phyloP scores from a whole-genome alignment of 2,113 vertebrate species.

The Maccullochella peelii region DNA sequence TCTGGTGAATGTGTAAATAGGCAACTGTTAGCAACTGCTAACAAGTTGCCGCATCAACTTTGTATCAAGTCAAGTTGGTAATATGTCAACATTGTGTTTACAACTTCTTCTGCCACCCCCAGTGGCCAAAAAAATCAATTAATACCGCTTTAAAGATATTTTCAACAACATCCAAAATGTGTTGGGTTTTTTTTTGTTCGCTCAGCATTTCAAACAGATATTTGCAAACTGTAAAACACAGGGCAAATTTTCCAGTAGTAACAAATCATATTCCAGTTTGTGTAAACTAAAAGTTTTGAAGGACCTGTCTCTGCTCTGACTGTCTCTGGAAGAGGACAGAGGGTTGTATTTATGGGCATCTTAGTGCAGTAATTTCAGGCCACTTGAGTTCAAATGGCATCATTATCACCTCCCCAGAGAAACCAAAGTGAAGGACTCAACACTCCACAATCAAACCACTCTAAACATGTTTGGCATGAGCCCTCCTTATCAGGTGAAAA shows the following conservation, averaged over 20 bases:
- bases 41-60: too few species aligned
- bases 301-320: not conserved
- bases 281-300: not conserved
- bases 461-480: not conserved
- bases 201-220: too few species aligned
- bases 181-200: too few species aligned
- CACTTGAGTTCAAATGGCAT: conserved; percentile 2
- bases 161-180: too few species aligned
- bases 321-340: not conserved
- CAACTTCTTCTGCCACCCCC: too few species aligned
- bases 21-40: too few species aligned
- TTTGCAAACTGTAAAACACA: not conserved
- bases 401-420: not conserved
- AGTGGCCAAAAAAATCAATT: too few species aligned
- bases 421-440: not conserved
- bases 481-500: not conserved
- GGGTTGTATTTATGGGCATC: not conserved
- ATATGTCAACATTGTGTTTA: too few species aligned
- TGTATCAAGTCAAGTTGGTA: too few species aligned
- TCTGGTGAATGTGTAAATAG: too few species aligned
- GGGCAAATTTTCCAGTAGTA: not conserved
- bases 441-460: not conserved
- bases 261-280: not conserved
- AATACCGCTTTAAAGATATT: too few species aligned
- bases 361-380: not conserved